phyloP scores from a whole-genome alignment of 2,113 vertebrate species.

The Osmerus mordax region DNA sequence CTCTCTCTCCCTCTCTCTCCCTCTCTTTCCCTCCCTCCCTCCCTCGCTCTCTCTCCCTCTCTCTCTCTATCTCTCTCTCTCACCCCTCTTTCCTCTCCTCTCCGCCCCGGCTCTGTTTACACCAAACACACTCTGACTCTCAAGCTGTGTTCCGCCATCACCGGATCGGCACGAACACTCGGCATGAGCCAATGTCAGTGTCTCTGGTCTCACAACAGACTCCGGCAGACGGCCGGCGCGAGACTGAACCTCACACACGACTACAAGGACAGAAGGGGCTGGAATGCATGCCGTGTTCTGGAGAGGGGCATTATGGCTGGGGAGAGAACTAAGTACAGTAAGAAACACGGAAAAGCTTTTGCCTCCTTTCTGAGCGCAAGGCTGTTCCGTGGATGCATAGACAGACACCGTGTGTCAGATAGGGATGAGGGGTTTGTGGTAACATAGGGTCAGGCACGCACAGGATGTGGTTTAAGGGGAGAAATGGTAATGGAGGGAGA shows the following conservation, averaged over 20 bases:
- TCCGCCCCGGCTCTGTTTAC: slow-evolving; percentile 43
- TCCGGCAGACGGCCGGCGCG: slow-evolving; percentile 3
- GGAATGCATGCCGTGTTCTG: slow-evolving; percentile 52
- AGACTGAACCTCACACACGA: slow-evolving; percentile 40
- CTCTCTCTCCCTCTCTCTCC: neutral
- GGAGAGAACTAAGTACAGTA: slow-evolving; percentile 52
- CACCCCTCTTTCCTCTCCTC: slow-evolving; percentile 8
- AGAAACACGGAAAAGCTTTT: slow-evolving; percentile 61
- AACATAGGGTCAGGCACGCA: neutral
- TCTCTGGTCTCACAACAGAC: neutral
- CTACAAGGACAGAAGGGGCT: slow-evolving; percentile 27
- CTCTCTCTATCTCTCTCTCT: neutral
- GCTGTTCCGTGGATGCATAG: slow-evolving; percentile 46
- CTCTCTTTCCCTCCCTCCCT: slow-evolving; percentile 9
- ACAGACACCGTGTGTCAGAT: slow-evolving; percentile 38
- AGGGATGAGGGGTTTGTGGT: slow-evolving; percentile 44
- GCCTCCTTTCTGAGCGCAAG: slow-evolving; percentile 55
- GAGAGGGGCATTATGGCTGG: slow-evolving; percentile 49
- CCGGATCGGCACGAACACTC: slow-evolving; percentile 33
- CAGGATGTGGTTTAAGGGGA: slow-evolving; percentile 7
- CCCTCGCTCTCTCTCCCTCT: neutral
- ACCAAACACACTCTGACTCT: neutral
- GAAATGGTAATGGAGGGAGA: neutral
- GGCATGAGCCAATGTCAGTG: slow-evolving; percentile 21
- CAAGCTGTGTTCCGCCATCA: neutral